Percentiles rank a stretch among this genome's conserved stretches.
phyloP scores from a whole-genome alignment of 1,140 invertebrate species.

The Drosophila littoralis region DNA sequence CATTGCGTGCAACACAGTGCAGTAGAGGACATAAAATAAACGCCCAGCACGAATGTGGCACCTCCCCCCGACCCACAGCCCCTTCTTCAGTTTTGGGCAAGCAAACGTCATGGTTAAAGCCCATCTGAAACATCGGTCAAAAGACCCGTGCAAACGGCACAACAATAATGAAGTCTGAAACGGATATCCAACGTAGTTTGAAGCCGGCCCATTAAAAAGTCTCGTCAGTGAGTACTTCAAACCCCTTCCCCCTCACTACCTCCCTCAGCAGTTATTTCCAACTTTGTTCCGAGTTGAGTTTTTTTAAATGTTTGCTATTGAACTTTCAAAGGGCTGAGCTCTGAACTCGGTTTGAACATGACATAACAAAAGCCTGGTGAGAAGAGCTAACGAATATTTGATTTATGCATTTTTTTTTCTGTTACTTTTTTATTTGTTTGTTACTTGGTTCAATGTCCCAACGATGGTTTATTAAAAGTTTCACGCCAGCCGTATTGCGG shows the following conservation, averaged over 20 bases:
- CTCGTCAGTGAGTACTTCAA: conserved; percentile 23
- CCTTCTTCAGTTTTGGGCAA: neutral
- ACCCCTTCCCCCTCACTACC: neutral
- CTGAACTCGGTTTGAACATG: conserved; percentile 48
- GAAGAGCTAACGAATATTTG: conserved; percentile 65
- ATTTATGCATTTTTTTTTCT: conserved; percentile 13
- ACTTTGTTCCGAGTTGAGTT: conserved; percentile 42
- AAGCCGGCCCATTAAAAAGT: conserved; percentile 37
- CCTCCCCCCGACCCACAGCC: too few species aligned
- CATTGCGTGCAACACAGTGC: conserved; percentile 74
- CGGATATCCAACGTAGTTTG: conserved; percentile 21
- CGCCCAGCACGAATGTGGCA: conserved; percentile 42
- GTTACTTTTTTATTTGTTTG: conserved; percentile 29
- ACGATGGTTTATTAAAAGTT: conserved; percentile 43
- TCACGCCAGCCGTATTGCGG: neutral
- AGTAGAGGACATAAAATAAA: conserved; percentile 68
- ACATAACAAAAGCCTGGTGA: conserved; percentile 57
- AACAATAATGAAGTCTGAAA: conserved; percentile 35
- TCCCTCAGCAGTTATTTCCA: conserved; percentile 40
- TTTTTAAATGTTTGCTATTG: conserved; percentile 33
- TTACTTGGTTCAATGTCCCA: conserved; percentile 59
- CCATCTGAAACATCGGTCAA: conserved; percentile 35
- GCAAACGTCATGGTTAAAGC: conserved; percentile 22
- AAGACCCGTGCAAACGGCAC: conserved; percentile 8
- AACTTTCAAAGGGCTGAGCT: conserved; percentile 69